phyloP scores from a whole-genome alignment of 1,140 invertebrate species.

The Delia radicum region DNA sequence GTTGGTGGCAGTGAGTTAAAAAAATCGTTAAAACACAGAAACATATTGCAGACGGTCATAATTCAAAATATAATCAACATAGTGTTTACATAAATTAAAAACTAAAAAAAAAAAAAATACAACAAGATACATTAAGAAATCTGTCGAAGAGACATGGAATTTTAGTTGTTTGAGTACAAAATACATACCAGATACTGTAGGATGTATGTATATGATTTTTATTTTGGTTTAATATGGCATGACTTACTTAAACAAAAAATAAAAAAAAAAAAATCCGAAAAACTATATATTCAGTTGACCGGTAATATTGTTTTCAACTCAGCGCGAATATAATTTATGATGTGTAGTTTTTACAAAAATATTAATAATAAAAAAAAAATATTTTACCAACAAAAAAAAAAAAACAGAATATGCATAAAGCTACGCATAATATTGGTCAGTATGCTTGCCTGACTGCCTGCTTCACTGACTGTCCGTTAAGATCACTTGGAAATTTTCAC shows the following conservation, averaged over 20 bases:
- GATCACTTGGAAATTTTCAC: conserved; percentile 13
- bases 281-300: conserved; percentile 1
- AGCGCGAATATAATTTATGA: conserved; percentile 22
- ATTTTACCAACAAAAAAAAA: background rate
- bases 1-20: background rate
- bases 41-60: background rate
- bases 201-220: background rate
- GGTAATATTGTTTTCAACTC: conserved; percentile 19
- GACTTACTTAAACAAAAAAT: background rate
- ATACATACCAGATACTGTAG: background rate
- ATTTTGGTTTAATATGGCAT: background rate
- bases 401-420: background rate
- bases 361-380: background rate
- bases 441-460: background rate
- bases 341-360: conserved; percentile 12
- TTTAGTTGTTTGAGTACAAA: background rate
- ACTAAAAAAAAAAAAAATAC: background rate
- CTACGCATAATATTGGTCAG: background rate
- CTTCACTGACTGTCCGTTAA: background rate
- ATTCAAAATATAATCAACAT: conserved; percentile 23
- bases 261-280: background rate
- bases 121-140: background rate
- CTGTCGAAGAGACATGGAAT: background rate
- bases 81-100: conserved; percentile 18
- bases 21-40: background rate